phyloP scores from a whole-genome alignment of 2,888 invertebrate genomes.

The Hydraecia micacea region DNA sequence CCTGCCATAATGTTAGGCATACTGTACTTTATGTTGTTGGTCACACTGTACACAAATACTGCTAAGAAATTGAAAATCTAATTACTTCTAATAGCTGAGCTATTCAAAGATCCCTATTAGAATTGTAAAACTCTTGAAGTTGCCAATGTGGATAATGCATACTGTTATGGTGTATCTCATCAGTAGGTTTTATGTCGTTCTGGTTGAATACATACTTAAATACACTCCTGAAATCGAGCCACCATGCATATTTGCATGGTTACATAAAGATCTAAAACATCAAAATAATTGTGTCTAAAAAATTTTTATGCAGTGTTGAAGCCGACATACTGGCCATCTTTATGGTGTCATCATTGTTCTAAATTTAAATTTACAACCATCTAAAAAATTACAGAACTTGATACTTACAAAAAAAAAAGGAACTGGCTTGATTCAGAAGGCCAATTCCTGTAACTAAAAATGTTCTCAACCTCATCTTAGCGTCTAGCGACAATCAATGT shows the following conservation, averaged over 20 bases:
- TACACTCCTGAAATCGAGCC: background rate
- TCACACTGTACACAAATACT: constrained; percentile 22
- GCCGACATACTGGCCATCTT: background rate
- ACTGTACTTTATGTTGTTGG: background rate
- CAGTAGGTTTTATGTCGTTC: too few relatives aligned
- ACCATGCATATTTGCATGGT: background rate
- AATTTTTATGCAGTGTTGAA: background rate
- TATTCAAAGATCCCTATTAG: background rate
- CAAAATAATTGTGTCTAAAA: background rate
- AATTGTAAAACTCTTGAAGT: background rate
- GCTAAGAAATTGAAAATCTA: too few relatives aligned
- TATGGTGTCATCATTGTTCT: background rate
- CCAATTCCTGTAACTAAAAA: too few relatives aligned
- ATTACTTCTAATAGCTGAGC: background rate
- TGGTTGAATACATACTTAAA: background rate
- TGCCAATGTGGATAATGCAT: background rate
- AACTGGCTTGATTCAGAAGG: background rate
- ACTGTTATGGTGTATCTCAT: background rate
- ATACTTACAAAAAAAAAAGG: background rate
- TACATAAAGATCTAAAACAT: background rate
- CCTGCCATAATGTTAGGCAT: background rate
- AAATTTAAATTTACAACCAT: background rate
- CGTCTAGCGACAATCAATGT: too few relatives aligned
- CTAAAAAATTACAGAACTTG: background rate
- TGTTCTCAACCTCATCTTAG: too few relatives aligned